Conservation (phyloP, 2,113 vertebrate genomes). For the Ciconia boyciana region DNA sequence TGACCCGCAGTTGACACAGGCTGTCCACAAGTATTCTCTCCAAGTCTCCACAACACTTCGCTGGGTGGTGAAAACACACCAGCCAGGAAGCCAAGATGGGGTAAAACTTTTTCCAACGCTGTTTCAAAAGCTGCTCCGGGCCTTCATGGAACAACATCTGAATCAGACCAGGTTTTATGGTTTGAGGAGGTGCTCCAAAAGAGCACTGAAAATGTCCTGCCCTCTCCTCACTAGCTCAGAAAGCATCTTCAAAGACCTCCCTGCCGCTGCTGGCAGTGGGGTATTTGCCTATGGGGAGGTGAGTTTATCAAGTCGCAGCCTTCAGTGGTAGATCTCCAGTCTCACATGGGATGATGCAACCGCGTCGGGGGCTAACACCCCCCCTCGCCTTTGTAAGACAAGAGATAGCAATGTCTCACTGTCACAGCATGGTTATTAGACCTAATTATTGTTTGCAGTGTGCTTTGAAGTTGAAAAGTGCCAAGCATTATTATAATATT, state of each 20-base stretch:
- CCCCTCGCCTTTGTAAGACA: not conserved
- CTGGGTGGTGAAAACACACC: not conserved
- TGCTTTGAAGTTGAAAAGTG: constrained; percentile 44
- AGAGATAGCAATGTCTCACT: constrained; percentile 18
- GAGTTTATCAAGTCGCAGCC: not conserved
- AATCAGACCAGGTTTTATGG: not conserved
- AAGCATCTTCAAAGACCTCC: not conserved
- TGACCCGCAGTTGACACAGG: not conserved
- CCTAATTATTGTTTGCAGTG: constrained; percentile 1
- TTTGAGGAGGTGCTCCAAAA: not conserved
- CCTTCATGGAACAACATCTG: not conserved
- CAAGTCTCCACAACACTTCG: not conserved
- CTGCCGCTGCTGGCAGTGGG: not conserved
- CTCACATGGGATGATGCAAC: not conserved
- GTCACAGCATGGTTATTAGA: constrained; percentile 36
- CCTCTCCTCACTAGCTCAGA: not conserved
- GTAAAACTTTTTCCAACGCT: not conserved
- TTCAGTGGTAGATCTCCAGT: not conserved
- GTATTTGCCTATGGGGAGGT: not conserved
- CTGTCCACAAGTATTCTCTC: not conserved
- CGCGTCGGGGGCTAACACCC: not conserved
- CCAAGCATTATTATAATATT: constrained; percentile 46
- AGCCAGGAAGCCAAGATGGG: not conserved
- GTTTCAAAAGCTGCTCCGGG: not conserved
- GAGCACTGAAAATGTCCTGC: not conserved